A percentile compares a stretch with the other conserved stretches of the same genome.
Conservation (phyloP, 2,888 invertebrate species). For the Hirtodrosophila alboralis region DNA sequence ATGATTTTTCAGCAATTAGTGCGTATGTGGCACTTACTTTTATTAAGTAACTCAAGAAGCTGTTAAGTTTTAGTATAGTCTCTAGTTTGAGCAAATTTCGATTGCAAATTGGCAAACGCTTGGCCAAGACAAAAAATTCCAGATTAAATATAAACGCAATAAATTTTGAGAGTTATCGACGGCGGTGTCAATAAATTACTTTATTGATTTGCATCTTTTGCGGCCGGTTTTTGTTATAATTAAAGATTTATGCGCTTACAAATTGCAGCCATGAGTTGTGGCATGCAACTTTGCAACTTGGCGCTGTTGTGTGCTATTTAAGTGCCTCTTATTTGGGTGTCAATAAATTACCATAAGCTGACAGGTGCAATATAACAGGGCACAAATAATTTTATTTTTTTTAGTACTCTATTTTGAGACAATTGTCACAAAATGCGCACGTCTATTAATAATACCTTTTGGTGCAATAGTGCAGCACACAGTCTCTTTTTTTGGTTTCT, state of each 20-base stretch:
- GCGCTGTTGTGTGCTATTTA: background rate
- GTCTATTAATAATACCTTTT: background rate
- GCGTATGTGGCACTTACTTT: no score
- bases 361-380: slow-evolving; percentile 1
- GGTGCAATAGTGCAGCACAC: slow-evolving; percentile 1
- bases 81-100: background rate
- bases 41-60: slow-evolving; percentile 11
- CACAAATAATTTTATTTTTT: background rate
- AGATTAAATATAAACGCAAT: slow-evolving; percentile 6
- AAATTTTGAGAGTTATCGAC: slow-evolving; percentile 1
- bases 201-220: slow-evolving; percentile 43
- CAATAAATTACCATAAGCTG: slow-evolving; percentile 17
- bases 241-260: slow-evolving; percentile 34
- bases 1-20: background rate
- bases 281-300: background rate
- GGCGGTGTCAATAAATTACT: slow-evolving; percentile 21
- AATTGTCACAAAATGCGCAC: slow-evolving; percentile 6
- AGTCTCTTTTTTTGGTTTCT: slow-evolving; percentile 12
- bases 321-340: background rate
- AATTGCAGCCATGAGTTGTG: slow-evolving; percentile 7
- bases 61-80: no score
- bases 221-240: slow-evolving; percentile 20
- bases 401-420: background rate
- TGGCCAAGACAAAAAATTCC: background rate
- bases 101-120: background rate